These are phyloP conservation scores for Eciton burchellii DNA, from an alignment of 1,140 invertebrate species.

Conservation along the genomic window DNA sequence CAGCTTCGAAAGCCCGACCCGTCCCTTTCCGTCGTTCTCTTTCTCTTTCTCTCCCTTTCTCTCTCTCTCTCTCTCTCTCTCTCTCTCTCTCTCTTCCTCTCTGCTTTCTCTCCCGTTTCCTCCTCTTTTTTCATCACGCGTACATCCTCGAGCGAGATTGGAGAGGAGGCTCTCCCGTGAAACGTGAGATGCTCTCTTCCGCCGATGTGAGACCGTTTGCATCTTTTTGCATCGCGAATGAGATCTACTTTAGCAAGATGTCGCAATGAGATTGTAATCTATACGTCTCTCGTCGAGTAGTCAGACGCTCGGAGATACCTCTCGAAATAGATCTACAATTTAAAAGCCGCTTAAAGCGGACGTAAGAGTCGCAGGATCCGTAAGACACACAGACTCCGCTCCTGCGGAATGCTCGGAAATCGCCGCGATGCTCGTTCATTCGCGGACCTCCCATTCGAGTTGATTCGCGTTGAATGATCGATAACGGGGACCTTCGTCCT, in stretches of 20 bases:
- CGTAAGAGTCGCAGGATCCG: slow-evolving; percentile 43
- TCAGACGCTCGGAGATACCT: slow-evolving; percentile 53
- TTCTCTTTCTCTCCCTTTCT: too few relatives aligned
- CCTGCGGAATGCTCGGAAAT: slow-evolving; percentile 5
- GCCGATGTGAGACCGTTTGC: slow-evolving; percentile 51
- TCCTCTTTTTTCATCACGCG: slow-evolving; percentile 8
- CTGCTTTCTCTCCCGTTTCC: slow-evolving; percentile 2
- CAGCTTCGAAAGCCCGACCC: slow-evolving; percentile 24
- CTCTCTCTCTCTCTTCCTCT: not conserved
- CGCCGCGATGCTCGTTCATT: not conserved
- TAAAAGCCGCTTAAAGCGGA: slow-evolving; percentile 57
- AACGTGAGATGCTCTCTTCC: slow-evolving; percentile 55
- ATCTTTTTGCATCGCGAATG: slow-evolving; percentile 61
- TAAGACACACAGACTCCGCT: slow-evolving; percentile 2
- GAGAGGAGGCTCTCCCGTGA: slow-evolving; percentile 37
- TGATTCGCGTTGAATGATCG: not conserved
- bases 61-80: not conserved
- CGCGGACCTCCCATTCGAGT: not conserved
- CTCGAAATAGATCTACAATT: slow-evolving; percentile 61
- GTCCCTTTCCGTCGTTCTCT: slow-evolving; percentile 25
- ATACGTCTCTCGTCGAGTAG: slow-evolving; percentile 53
- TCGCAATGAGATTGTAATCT: slow-evolving; percentile 60
- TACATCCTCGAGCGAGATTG: slow-evolving; percentile 43
- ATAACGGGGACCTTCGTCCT: too few relatives aligned
- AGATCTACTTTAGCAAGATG: slow-evolving; percentile 54